A percentile compares a stretch with the other conserved stretches of the same genome.
phyloP scores from a whole-genome alignment of 2,888 invertebrate species.

The Cryptocephalus moraei region DNA sequence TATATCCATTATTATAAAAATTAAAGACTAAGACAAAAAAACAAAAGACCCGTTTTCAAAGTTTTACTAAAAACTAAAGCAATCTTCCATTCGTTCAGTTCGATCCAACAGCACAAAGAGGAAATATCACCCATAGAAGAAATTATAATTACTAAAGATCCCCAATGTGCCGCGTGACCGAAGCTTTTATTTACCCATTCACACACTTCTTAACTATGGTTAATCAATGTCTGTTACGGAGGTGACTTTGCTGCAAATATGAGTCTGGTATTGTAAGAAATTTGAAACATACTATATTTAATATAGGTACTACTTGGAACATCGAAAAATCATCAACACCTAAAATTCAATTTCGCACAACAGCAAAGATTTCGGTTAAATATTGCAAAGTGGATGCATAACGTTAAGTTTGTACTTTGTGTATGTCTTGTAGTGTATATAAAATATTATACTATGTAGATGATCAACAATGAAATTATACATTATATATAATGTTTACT shows the following conservation, averaged over 20 bases:
- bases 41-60: slow-evolving; percentile 17
- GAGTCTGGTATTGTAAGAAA: too few relatives aligned
- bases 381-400: neutral
- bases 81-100: slow-evolving; percentile 10
- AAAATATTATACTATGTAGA: neutral
- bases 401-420: neutral
- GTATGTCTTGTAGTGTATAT: too few relatives aligned
- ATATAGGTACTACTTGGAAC: too few relatives aligned
- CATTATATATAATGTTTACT: slow-evolving; percentile 11
- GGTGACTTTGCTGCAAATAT: too few relatives aligned
- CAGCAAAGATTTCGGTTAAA: neutral
- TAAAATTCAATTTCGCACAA: too few relatives aligned
- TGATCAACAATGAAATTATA: slow-evolving; percentile 14
- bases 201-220: slow-evolving; percentile 5
- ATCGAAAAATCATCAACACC: too few relatives aligned
- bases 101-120: slow-evolving; percentile 13
- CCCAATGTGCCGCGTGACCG: neutral
- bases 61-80: slow-evolving; percentile 5
- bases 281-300: too few relatives aligned
- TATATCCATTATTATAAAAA: slow-evolving; percentile 6
- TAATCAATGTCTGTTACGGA: too few relatives aligned
- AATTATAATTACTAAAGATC: slow-evolving; percentile 19
- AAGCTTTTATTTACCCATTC: slow-evolving; percentile 1
- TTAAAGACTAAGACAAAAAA: slow-evolving; percentile 9
- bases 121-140: slow-evolving; percentile 19